These are phyloP conservation scores for Synergus umbraculus DNA, from an alignment of 2,888 invertebrate genomes.

Conservation along the genomic window DNA sequence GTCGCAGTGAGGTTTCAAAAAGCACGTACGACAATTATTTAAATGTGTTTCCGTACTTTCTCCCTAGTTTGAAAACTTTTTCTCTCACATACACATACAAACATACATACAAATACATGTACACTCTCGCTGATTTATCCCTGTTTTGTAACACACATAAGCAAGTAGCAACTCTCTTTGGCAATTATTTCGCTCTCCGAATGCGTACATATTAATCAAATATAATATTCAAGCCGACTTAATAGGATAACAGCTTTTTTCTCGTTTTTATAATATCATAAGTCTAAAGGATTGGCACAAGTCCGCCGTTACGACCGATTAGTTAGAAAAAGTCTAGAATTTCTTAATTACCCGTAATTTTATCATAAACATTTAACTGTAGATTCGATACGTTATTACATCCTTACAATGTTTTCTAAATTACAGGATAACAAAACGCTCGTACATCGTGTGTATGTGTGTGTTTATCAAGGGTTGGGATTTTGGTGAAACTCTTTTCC, in stretches of 20 bases:
- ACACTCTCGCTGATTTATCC: slow-evolving; percentile 7
- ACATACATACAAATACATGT: slow-evolving; percentile 38
- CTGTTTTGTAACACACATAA: slow-evolving; percentile 32
- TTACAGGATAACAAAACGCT: slow-evolving; percentile 54
- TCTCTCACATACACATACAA: slow-evolving; percentile 19
- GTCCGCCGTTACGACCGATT: slow-evolving; percentile 69
- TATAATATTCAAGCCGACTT: slow-evolving; percentile 37
- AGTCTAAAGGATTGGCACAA: slow-evolving; percentile 71
- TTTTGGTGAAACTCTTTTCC: slow-evolving; percentile 14
- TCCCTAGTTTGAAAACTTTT: slow-evolving; percentile 17
- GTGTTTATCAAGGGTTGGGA: slow-evolving; percentile 24
- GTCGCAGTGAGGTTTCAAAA: slow-evolving; percentile 10
- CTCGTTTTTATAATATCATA: slow-evolving; percentile 34
- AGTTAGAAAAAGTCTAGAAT: slow-evolving; percentile 77
- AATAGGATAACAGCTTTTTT: slow-evolving; percentile 31
- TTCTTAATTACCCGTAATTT: slow-evolving; percentile 77
- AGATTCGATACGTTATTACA: slow-evolving; percentile 63
- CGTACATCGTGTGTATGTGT: slow-evolving; percentile 45
- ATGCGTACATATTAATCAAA: slow-evolving; percentile 29
- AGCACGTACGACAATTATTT: slow-evolving; percentile 26
- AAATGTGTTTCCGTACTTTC: slow-evolving; percentile 17
- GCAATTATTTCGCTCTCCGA: slow-evolving; percentile 28
- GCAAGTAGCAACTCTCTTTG: slow-evolving; percentile 34
- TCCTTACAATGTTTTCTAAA: slow-evolving; percentile 21
- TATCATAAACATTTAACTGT: slow-evolving; percentile 76